phyloP scores from a whole-genome alignment of 2,797 vertebrate species.

The Zalophus californianus region DNA sequence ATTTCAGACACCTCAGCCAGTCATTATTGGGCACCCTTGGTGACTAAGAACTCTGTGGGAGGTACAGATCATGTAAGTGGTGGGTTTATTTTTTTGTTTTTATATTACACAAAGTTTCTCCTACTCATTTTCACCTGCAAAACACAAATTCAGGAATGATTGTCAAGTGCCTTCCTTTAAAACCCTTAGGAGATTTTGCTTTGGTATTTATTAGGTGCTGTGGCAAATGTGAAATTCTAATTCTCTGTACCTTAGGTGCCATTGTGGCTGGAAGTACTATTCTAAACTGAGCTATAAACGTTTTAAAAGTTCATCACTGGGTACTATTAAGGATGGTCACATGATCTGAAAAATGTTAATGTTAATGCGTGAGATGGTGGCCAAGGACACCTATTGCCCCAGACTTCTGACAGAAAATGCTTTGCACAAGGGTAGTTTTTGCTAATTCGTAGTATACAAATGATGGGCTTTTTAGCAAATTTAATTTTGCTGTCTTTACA shows the following conservation, averaged over 20 bases:
- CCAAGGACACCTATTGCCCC: background rate
- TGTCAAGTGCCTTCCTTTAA: background rate
- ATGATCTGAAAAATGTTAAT: background rate
- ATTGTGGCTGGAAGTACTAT: background rate
- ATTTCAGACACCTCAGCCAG: background rate
- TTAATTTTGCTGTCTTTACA: background rate
- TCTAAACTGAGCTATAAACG: constrained; percentile 7
- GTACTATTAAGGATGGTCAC: background rate
- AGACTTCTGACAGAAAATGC: constrained; percentile 3
- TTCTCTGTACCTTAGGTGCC: background rate
- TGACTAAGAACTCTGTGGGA: background rate
- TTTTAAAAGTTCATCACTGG: background rate
- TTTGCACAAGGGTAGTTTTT: background rate
- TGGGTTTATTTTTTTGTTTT: background rate
- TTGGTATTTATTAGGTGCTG: background rate
- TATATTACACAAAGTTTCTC: background rate
- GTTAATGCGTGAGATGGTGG: background rate
- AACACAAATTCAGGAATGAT: background rate
- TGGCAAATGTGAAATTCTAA: background rate
- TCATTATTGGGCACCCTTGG: background rate
- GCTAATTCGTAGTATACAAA: background rate
- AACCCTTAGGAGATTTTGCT: background rate
- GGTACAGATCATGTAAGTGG: background rate
- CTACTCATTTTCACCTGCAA: background rate
- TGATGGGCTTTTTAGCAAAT: background rate